Conservation (phyloP, 2,888 invertebrate genomes). For the Gryllus longicercus region DNA sequence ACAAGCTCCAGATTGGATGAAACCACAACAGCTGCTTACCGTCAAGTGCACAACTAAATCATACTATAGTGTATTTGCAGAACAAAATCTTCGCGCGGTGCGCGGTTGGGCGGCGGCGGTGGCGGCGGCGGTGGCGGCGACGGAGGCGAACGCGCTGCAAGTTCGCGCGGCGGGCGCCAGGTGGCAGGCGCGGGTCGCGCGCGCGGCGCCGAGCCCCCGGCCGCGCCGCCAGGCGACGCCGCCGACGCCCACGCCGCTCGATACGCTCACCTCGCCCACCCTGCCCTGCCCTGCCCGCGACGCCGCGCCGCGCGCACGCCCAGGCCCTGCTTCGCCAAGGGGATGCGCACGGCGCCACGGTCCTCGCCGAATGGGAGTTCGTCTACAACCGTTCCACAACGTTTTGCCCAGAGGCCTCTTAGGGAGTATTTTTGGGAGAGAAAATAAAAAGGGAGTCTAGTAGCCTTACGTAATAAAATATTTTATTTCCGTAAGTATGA, state of each 20-base stretch:
- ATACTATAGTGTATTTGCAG: neutral
- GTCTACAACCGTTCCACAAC: too few species aligned
- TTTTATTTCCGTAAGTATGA: too few species aligned
- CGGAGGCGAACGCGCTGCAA: too few species aligned
- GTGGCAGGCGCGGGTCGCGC: conserved; percentile 21
- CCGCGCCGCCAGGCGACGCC: conserved; percentile 20
- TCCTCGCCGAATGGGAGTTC: too few species aligned
- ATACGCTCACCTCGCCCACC: too few species aligned
- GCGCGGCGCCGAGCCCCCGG: neutral
- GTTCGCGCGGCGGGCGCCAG: conserved; percentile 18
- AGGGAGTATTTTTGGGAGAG: too few species aligned
- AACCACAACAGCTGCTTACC: too few species aligned
- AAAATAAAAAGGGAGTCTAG: too few species aligned
- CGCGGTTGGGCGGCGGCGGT: neutral
- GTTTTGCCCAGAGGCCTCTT: too few species aligned
- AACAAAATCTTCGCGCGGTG: neutral
- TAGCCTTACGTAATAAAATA: too few species aligned
- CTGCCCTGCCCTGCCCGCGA: neutral
- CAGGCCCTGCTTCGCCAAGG: neutral
- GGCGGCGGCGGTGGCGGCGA: neutral
- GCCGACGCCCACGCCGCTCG: conserved; percentile 1
- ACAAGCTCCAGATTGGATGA: neutral
- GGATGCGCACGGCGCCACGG: neutral
- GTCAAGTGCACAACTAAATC: too few species aligned
- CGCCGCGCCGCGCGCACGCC: neutral